These are phyloP conservation scores for Nezara viridula DNA, from an alignment of 2,888 invertebrate genomes.

Conservation along the genomic window DNA sequence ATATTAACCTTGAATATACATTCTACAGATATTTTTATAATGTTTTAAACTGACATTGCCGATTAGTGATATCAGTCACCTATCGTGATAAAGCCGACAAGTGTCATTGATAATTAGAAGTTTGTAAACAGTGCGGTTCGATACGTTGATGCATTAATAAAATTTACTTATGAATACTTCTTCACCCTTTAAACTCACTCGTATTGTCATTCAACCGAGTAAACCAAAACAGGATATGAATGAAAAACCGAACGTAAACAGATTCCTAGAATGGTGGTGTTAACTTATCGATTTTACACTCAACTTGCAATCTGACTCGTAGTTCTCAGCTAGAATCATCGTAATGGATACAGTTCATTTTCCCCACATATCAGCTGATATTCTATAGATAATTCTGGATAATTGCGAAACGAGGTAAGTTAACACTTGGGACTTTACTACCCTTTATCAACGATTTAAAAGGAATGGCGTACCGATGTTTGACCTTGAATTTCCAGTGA, in stretches of 20 bases:
- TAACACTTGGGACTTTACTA: background rate
- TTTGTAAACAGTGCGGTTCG: slow-evolving; percentile 29
- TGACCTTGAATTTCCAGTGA: slow-evolving; percentile 64
- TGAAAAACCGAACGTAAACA: slow-evolving; percentile 19
- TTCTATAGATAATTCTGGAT: background rate
- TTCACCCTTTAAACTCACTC: background rate
- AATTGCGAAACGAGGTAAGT: slow-evolving; percentile 2
- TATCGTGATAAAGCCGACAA: background rate
- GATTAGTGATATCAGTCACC: background rate
- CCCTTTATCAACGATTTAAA: slow-evolving; percentile 27
- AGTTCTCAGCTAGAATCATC: slow-evolving; percentile 11
- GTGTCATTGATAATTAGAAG: slow-evolving; percentile 5
- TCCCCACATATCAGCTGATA: background rate
- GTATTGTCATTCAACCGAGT: background rate
- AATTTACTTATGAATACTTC: background rate
- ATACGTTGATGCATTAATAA: slow-evolving; percentile 1
- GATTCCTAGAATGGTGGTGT: slow-evolving; percentile 20
- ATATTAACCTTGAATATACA: background rate
- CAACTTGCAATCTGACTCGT: slow-evolving; percentile 22
- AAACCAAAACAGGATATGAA: background rate
- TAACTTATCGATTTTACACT: slow-evolving; percentile 55
- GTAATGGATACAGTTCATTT: background rate
- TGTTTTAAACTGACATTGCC: background rate
- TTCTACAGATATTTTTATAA: background rate
- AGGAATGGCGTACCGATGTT: slow-evolving; percentile 51